Base-by-base conservation (phyloP, 2,113 vertebrate species). In the Nematolebias whitei region DNA sequence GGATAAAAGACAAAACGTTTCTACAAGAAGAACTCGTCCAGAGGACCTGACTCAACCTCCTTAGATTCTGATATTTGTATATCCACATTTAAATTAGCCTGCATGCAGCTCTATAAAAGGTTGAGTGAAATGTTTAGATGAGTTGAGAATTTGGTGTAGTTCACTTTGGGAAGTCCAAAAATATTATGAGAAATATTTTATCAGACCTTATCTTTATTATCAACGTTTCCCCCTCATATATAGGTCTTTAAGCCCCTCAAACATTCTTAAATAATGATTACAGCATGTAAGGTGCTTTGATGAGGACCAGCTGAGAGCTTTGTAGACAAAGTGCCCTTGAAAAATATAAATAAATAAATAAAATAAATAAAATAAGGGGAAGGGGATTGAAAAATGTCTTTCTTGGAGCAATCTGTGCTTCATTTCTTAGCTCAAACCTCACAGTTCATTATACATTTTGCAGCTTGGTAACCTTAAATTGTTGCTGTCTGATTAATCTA, bases 211-310 rank as follows among this genome's bases (percentile, higher is more conserved):
- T 75, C 65, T 63, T 56, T 39, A 56, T 63, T 3, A 73, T 85
- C 71, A 55, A 58, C 79, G 71, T 68, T 45, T 62, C 79, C 18
- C 11, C 40, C 57, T 71, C 66, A 50, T 78, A 86, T 87, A 85
- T 74, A 76, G 64, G 59, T 63, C 58, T 29, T 15, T 68, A 32
- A 39, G 47, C 63, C 49, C 38, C 40, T 77, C 61, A 48, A 82
- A 85, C 78, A 79, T 85, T 69, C 80, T 90, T 90, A 85, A 92
- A 87, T 90, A 88, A 92, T 83, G 76, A 85, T 91, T 88, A 88
- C 90, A 83, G 85, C 85, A 74, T 70, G 52, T 51, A 35, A 68
- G 38, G 63, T 73, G 68, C 78, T 85, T 61, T 68, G 82, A 82
- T 71, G 82, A 84, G 76, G 82, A 80, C 83, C 74, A 67, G 82